Percentiles rank a stretch among this genome's conserved stretches.
Conservation (phyloP, 1,140 invertebrate genomes). For the Sycobia sp. region DNA sequence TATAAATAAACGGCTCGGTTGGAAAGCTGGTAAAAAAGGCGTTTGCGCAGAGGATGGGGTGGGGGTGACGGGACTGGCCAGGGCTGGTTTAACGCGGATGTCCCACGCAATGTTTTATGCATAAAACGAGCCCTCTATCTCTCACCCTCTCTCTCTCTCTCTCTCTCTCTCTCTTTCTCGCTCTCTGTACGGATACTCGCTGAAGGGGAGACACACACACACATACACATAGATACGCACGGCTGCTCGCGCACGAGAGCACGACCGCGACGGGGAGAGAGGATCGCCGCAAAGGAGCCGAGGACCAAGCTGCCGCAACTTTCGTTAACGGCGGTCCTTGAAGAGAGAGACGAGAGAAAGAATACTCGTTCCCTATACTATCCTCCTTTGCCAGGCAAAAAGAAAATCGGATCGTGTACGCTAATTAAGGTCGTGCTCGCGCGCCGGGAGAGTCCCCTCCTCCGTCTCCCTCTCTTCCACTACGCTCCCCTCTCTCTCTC, state of each 20-base stretch:
- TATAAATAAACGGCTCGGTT: too few relatives aligned
- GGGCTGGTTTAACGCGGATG: constrained; percentile 1
- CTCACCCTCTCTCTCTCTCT: too few relatives aligned
- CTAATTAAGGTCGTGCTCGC: constrained; percentile 53
- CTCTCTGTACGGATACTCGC: too few relatives aligned
- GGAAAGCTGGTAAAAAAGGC: too few relatives aligned
- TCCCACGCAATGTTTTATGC: constrained; percentile 31
- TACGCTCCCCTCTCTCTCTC: too few relatives aligned
- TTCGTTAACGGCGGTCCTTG: constrained; percentile 20
- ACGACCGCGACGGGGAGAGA: too few relatives aligned
- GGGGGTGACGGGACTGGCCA: too few relatives aligned
- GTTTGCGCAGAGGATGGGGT: too few relatives aligned
- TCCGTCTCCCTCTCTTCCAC: background rate
- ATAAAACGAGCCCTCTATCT: constrained; percentile 25
- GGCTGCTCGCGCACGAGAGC: too few relatives aligned
- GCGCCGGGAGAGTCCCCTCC: constrained; percentile 17
- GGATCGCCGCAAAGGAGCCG: constrained; percentile 1
- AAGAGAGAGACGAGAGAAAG: background rate
- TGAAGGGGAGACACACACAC: background rate
- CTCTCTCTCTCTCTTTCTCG: too few relatives aligned
- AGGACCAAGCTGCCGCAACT: constrained; percentile 6
- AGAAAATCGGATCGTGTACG: constrained; percentile 45
- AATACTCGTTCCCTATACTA: too few relatives aligned
- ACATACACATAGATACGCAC: background rate
- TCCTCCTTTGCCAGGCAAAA: constrained; percentile 30